Conservation (phyloP, 2,888 invertebrate species). For the Scrobipalpa costella region DNA sequence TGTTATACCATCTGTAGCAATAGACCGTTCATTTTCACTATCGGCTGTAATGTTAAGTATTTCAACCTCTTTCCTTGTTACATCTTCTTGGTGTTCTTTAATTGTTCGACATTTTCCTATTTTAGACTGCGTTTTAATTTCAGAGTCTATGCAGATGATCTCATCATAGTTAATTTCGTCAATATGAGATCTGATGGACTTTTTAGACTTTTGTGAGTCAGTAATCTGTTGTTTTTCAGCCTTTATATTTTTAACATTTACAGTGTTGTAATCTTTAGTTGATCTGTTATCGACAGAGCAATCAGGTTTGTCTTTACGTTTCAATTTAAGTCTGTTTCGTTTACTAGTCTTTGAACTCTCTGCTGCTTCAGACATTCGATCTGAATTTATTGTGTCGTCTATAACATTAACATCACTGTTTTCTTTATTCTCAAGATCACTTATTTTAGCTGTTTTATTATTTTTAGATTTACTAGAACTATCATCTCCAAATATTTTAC, state of each 20-base stretch:
- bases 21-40: constrained; percentile 46
- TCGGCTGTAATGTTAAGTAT: constrained; percentile 26
- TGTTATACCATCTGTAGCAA: constrained; percentile 58
- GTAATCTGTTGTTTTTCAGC: neutral
- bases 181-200: constrained; percentile 9
- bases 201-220: constrained; percentile 11
- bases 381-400: constrained; percentile 5
- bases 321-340: neutral
- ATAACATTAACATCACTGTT: constrained; percentile 6
- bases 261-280: neutral
- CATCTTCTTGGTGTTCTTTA: constrained; percentile 3
- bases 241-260: neutral
- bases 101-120: constrained; percentile 9
- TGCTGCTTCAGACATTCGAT: neutral
- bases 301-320: neutral
- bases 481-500: constrained; percentile 26
- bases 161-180: constrained; percentile 17
- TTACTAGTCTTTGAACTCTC: neutral
- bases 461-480: neutral
- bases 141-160: constrained; percentile 17
- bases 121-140: neutral
- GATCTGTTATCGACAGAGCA: neutral
- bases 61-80: neutral
- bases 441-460: neutral
- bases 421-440: neutral